Base-by-base conservation (phyloP, 1,140 invertebrate species). In the Calosoma granatense region DNA sequence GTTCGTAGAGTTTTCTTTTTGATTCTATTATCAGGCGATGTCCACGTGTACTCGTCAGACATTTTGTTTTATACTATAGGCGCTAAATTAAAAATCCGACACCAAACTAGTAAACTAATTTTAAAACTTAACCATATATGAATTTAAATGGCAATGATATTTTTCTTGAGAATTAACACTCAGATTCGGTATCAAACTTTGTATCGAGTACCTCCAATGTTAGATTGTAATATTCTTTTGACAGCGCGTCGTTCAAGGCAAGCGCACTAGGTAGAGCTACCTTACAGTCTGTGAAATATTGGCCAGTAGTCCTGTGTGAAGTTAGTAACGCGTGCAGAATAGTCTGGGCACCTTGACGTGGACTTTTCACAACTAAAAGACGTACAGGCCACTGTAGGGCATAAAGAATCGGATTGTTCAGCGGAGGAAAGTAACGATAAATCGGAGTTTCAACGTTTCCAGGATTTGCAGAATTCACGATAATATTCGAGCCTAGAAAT, bases 391-490 rank as follows among this genome's bases (percentile, higher is more conserved):
- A 68, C 60, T 72, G 69, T 14, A 72, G 41, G 15, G 59, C 62
- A 52, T 64, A 68, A 19, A 71, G 55, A 52, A 60, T 65, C 9
- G 59, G 56, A 53, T 71, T 71, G 39, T 57, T 61, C 19, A 69
- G 51, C n/a, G 58, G 61, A 21, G 69, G 68, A 59, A 68, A 73
- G 56, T 71, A 55, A 22, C 70, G 59, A 57, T 63, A 71, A 41
- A 74, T 68, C 1, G 53, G 17, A 1, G 71, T 73, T 60, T 73
- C 69, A 4, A 66, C 65, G 51, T 72, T 72, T 39, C 73, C 73
- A 20, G 73, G 73, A 61, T 74, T 65, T n/a, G 66, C 72, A 55
- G 65, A 65, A 53, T 70, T 67, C 19, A 69, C 64, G 14, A 66
- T 60, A 26, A 73, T 59, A 39, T 67, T 68, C 51, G 68, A 65